Conservation (phyloP, 2,113 vertebrate genomes). For the Indri indri region DNA sequence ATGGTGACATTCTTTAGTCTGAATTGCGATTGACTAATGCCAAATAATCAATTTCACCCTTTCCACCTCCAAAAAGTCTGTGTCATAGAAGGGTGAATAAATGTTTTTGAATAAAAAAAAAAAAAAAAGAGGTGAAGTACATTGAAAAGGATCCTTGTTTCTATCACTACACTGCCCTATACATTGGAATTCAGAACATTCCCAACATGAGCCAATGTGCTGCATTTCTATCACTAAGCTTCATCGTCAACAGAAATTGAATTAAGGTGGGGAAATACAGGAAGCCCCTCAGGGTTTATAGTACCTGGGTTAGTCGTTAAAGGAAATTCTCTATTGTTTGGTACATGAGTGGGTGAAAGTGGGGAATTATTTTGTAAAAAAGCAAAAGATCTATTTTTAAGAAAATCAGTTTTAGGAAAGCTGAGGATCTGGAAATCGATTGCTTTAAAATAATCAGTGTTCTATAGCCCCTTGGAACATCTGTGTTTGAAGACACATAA, state of each 20-base stretch:
- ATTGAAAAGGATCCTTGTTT: not conserved
- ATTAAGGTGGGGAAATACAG: not conserved
- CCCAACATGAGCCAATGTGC: not conserved
- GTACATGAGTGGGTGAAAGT: not conserved
- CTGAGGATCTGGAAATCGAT: not conserved
- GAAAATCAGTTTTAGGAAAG: not conserved
- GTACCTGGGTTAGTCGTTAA: not conserved
- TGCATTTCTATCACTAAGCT: not conserved
- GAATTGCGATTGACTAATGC: conserved; percentile 50
- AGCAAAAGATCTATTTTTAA: not conserved
- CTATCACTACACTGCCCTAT: too few relatives aligned
- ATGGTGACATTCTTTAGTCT: not conserved
- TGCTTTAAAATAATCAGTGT: not conserved
- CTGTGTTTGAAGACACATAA: not conserved
- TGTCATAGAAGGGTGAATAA: not conserved
- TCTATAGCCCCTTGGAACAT: not conserved
- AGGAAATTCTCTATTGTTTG: not conserved
- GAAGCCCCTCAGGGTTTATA: not conserved
- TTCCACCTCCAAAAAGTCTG: not conserved
- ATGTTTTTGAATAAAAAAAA: not conserved
- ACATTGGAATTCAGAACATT: not conserved
- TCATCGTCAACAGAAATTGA: not conserved
- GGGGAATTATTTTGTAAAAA: not conserved
- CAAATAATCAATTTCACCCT: conserved; percentile 50
- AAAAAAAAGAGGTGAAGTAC: not conserved